Conservation (phyloP, 2,797 vertebrate genomes). For the Ctenopoma kingsleyae region DNA sequence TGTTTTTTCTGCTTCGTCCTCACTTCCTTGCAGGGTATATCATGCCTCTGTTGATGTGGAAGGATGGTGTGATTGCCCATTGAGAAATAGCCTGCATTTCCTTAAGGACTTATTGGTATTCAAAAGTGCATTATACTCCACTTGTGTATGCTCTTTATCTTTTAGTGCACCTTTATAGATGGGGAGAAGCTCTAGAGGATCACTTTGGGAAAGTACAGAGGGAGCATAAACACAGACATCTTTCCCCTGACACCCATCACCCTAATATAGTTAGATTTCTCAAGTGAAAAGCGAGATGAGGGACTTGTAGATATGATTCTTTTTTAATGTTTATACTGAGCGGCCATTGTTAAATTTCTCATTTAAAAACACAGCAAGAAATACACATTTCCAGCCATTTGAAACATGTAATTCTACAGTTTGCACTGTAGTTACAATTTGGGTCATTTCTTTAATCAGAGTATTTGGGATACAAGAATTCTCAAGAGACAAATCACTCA, state of each 20-base stretch:
- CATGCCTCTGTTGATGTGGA: constrained; percentile 64
- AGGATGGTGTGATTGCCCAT: constrained; percentile 63
- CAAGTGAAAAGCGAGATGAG: constrained; percentile 58
- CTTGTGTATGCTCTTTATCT: constrained; percentile 67
- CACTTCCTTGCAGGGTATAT: constrained; percentile 60
- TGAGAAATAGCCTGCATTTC: constrained; percentile 68
- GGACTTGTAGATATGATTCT: constrained; percentile 51
- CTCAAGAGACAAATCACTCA: constrained; percentile 74
- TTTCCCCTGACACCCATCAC: constrained; percentile 55
- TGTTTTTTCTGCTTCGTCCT: constrained; percentile 42
- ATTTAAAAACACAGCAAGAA: constrained; percentile 40
- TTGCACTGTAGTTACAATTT: constrained; percentile 35
- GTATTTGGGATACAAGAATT: constrained; percentile 67
- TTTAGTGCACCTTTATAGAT: constrained; percentile 65
- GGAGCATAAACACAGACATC: constrained; percentile 55
- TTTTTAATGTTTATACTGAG: constrained; percentile 59
- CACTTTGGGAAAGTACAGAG: constrained; percentile 33
- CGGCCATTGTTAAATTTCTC: constrained; percentile 48
- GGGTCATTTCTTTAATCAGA: constrained; percentile 54
- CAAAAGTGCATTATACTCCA: constrained; percentile 53
- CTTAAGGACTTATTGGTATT: constrained; percentile 66
- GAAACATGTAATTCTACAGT: constrained; percentile 11
- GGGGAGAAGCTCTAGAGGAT: constrained; percentile 47
- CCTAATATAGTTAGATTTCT: constrained; percentile 61
- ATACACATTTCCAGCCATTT: constrained; percentile 44